A percentile compares a stretch with the other conserved stretches of the same genome.
phyloP scores from a whole-genome alignment of 1,140 invertebrate species.

The Drosophila pectinifera region DNA sequence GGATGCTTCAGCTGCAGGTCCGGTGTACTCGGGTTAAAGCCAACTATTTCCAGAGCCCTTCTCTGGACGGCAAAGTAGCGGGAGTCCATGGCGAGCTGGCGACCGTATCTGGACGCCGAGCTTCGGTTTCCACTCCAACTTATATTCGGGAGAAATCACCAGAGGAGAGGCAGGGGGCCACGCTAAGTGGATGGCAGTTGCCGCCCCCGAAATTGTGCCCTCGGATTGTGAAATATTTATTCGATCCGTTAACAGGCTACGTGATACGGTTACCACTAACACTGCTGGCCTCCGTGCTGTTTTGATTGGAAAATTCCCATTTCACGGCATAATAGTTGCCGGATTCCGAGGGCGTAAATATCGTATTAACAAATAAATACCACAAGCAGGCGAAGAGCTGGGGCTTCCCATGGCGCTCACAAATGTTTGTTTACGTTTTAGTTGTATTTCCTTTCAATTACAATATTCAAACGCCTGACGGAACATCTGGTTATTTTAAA shows the following conservation, averaged over 20 bases:
- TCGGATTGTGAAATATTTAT: constrained; percentile 79
- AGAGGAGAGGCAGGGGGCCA: neutral
- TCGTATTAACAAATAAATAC: constrained; percentile 56
- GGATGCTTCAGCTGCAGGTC: constrained; percentile 28
- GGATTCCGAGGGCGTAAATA: constrained; percentile 41
- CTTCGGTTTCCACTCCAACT: neutral
- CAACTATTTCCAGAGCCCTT: constrained; percentile 45
- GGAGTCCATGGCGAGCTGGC: constrained; percentile 29
- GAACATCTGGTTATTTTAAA: neutral
- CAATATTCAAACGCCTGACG: constrained; percentile 4
- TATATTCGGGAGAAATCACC: neutral
- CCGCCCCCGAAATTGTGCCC: constrained; percentile 61
- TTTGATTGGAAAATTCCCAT: constrained; percentile 69
- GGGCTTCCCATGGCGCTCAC: neutral
- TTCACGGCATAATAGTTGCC: constrained; percentile 55
- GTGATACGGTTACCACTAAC: constrained; percentile 64
- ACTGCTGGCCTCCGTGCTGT: constrained; percentile 20
- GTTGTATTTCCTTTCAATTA: constrained; percentile 16
- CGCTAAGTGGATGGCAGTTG: constrained; percentile 56
- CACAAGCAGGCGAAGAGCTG: too few relatives aligned
- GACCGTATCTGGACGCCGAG: constrained; percentile 8
- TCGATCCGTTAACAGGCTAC: constrained; percentile 65
- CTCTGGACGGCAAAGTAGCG: constrained; percentile 50
- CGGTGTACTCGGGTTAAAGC: constrained; percentile 25
- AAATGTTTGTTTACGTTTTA: constrained; percentile 5